phyloP scores from a whole-genome alignment of 2,888 invertebrate genomes.

The Rhaphigaster nebulosa region DNA sequence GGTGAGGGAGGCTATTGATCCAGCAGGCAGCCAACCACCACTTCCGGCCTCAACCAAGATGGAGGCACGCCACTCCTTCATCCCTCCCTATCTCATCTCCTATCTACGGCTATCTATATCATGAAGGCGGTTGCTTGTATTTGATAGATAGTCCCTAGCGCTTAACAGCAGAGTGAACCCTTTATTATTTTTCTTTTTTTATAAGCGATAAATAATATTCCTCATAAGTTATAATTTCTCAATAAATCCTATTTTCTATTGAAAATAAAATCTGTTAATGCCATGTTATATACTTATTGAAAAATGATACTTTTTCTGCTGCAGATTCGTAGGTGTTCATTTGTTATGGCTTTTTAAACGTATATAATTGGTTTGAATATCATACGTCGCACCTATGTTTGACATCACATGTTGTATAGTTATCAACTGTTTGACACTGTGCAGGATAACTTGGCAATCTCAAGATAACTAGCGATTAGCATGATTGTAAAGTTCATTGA shows the following conservation, averaged over 20 bases:
- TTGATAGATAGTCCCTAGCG: background rate
- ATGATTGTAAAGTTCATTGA: too few relatives aligned
- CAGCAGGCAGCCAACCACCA: slow-evolving; percentile 64
- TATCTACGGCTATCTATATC: slow-evolving; percentile 30
- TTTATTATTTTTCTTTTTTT: background rate
- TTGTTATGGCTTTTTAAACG: too few relatives aligned
- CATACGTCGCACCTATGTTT: too few relatives aligned
- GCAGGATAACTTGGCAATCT: too few relatives aligned
- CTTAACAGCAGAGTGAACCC: background rate
- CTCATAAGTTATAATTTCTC: background rate
- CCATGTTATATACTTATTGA: background rate
- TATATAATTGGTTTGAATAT: too few relatives aligned
- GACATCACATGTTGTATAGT: too few relatives aligned
- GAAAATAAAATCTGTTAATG: background rate
- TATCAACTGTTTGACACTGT: too few relatives aligned
- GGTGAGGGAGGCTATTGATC: slow-evolving; percentile 62
- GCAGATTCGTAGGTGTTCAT: too few relatives aligned
- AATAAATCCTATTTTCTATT: background rate
- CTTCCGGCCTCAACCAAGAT: slow-evolving; percentile 64
- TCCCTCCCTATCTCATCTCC: slow-evolving; percentile 44
- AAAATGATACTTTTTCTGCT: background rate
- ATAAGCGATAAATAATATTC: background rate
- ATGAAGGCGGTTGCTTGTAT: slow-evolving; percentile 7
- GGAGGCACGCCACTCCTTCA: slow-evolving; percentile 61
- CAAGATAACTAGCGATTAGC: too few relatives aligned